Base-by-base conservation (phyloP, 2,113 vertebrate genomes). In the Camelus bactrianus region DNA sequence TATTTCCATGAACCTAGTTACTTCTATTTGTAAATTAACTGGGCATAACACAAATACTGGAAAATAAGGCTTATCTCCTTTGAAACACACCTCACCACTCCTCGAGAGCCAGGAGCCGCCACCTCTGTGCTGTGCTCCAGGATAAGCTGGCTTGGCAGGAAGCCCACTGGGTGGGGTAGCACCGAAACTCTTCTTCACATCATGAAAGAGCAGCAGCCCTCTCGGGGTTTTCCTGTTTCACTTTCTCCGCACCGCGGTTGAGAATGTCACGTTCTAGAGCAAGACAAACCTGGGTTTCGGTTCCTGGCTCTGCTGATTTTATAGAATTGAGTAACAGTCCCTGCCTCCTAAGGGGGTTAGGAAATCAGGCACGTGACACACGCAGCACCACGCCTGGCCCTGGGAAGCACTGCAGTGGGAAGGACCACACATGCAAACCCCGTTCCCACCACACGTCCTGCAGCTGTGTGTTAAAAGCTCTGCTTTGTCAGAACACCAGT, bases 361-460 rank as follows among this genome's bases (percentile, higher is more conserved):
- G 11, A 69, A 56, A n/a, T 5, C 15, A 6, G 1, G 62, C 30
- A 0, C 0, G 2, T 3, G 32, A 20, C 14, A 22, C 1, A 3
- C 19, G 4, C 17, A 32, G 79, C 4, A 5, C 19, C 3, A 9
- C 1, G 20, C 54, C 58, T 3, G 13, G 46, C 8, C 35, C 9
- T 35, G 14, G 38, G 5, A 24, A 42, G 48, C 48, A 8, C 10
- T 30, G 48, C 35, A 16, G 32, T 0, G 6, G 4, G 2, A 15
- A 42, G 50, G 14, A 2, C 14, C 13, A 52, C 4, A 38, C 52
- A 30, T 15, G 6, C 0, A 20, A 28, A 3, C 73, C 50, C 3
- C 7, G 15, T 17, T 48, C 28, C 28, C 50, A 20, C 46, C 0
- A 4, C 8, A 32, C 15, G 6, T 38, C 2, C 67, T 3, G 1